Evolutionary conservation across 2,888 invertebrate species (phyloP).

Genomic region (Agapostemon virescens): DNA sequence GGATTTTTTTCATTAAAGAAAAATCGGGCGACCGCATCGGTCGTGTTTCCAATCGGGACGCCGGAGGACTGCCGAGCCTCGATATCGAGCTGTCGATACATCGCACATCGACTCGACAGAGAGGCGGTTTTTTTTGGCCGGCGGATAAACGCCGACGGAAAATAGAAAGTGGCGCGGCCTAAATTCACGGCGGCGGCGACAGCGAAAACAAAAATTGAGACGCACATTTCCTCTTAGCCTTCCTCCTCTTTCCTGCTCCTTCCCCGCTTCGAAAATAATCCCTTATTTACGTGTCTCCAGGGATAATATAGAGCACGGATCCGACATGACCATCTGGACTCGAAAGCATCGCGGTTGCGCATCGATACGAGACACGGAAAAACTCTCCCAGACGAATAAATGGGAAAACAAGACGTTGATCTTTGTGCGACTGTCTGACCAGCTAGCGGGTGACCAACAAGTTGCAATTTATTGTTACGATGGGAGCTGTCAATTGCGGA

Average conservation of each 20-base stretch:
- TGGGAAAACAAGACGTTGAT: not conserved
- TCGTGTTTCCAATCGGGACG: slow-evolving; percentile 3
- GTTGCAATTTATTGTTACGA: too few species aligned
- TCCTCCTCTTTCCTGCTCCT: not conserved
- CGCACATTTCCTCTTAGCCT: not conserved
- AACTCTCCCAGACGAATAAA: not conserved
- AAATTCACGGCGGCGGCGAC: slow-evolving; percentile 7
- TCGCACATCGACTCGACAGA: slow-evolving; percentile 13
- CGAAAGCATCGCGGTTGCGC: not conserved
- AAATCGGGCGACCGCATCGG: not conserved
- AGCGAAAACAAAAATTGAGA: slow-evolving; percentile 16
- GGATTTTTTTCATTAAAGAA: not conserved
- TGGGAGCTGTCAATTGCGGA: too few species aligned
- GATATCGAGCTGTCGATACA: slow-evolving; percentile 19
- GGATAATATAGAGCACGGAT: slow-evolving; percentile 3
- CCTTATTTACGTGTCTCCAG: not conserved
- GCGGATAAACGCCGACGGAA: slow-evolving; percentile 11
- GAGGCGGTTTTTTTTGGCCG: slow-evolving; percentile 35
- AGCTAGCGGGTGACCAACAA: too few species aligned
- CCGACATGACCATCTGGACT: not conserved
- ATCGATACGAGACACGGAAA: not conserved
- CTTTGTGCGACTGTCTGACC: not conserved
- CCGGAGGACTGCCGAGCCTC: not conserved
- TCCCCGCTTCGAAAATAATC: not conserved
- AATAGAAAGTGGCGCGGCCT: slow-evolving; percentile 1